phyloP scores from a whole-genome alignment of 2,113 vertebrate species.

The Lonchura striata region DNA sequence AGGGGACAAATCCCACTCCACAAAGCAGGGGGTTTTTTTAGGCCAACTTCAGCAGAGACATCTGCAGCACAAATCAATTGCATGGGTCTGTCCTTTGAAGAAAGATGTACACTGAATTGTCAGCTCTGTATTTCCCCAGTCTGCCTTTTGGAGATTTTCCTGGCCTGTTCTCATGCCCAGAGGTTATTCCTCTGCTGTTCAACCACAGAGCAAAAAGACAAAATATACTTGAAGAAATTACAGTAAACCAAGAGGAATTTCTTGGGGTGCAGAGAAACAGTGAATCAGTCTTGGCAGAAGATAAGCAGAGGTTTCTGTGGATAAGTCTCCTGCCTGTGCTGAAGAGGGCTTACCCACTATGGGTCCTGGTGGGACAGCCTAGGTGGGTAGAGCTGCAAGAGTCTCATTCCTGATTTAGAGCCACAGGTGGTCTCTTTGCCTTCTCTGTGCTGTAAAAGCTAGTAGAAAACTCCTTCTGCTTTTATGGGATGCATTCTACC shows the following conservation, averaged over 20 bases:
- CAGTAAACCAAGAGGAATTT: background rate
- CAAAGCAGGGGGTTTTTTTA: background rate
- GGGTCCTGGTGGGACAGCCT: background rate
- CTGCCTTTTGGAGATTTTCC: background rate
- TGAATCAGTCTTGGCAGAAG: background rate
- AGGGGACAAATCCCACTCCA: background rate
- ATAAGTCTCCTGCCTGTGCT: background rate
- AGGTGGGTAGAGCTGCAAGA: background rate
- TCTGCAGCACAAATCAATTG: background rate
- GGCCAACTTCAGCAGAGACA: background rate
- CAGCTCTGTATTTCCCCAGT: background rate
- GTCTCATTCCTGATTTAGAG: background rate
- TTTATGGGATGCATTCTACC: background rate
- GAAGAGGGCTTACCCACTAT: background rate
- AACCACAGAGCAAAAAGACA: background rate
- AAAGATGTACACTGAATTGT: background rate
- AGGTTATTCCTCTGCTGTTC: background rate
- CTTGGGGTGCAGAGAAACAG: background rate
- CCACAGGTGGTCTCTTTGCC: background rate
- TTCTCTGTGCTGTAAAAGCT: background rate
- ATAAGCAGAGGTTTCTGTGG: background rate
- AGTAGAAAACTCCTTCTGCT: background rate
- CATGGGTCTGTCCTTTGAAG: background rate
- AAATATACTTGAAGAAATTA: background rate
- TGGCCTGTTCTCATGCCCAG: background rate